Evolutionary conservation across 2,113 vertebrate species (phyloP), one percentile per base, ranked within the genome.

Genomic region (Urocitellus parryii): DNA sequence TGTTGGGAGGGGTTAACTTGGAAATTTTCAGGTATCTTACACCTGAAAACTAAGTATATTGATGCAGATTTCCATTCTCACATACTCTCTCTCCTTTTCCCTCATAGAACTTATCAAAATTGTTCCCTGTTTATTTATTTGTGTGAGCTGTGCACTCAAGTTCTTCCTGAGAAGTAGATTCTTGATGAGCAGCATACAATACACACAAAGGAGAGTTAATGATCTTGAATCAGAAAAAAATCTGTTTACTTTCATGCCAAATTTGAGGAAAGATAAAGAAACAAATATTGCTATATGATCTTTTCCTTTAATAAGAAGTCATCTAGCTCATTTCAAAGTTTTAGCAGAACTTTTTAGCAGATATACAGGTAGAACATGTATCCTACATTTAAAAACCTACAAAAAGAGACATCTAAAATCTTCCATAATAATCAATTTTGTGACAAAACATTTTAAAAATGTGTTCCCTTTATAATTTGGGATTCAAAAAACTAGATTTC

Each of bases 41-140:
- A 87, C 12, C 39, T 58, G 37, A 84, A 92, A 92, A 88, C 5
- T 13, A 90, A 95, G 10, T 45, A 56, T 74, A 79, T 27, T 53
- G 34, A 90, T 79, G 65, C 39, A 37, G 4, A 82, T 32, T 56
- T 90, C 18, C 29, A 51, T 93, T 63, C 29, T 84, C 4, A 65
- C 2, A 53, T 6, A 84, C 4, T 70, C 25, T 68, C 1, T 68
- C 1, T 87, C 18, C 29, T 78, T 80, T 65, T 20, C 37, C 42
- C 42, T 74, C 53, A 94, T 1, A 56, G 39, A 94, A 76, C n/a
- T 63, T 79, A 94, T 7, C 48, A 79, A 73, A 93, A 82, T 77
- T 37, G 2, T 51, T 51, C 48, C 2, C 8, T 78, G 58, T 34
- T 10, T 76, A 37, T 45, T 45, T n/a, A 90, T 65, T 70, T 88